phyloP scores from a whole-genome alignment of 2,797 vertebrate species.

The Rhabdophis nuchalis region DNA sequence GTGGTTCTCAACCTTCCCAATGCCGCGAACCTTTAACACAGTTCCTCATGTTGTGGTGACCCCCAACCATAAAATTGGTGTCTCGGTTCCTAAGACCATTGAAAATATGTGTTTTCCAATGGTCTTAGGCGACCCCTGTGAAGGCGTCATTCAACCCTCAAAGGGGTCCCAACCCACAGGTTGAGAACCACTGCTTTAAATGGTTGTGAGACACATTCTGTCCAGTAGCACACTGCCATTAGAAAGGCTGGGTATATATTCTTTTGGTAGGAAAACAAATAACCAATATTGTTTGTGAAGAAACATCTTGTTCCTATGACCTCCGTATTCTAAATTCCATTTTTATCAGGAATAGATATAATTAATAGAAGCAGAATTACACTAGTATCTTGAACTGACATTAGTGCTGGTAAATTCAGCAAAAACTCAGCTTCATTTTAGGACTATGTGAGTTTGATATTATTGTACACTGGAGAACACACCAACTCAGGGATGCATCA shows the following conservation, averaged over 20 bases:
- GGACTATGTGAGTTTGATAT: not conserved
- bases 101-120: too few species aligned
- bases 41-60: too few species aligned
- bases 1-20: too few species aligned
- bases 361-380: not conserved
- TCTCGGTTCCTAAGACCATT: too few species aligned
- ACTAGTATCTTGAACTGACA: not conserved
- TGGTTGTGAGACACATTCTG: not conserved
- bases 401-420: not conserved
- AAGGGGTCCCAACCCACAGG: too few species aligned
- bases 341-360: not conserved
- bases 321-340: not conserved
- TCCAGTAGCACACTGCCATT: not conserved
- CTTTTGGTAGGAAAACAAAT: not conserved
- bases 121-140: too few species aligned
- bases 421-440: not conserved
- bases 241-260: not conserved
- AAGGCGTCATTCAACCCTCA: too few species aligned
- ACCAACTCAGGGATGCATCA: not conserved
- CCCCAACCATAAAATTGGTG: too few species aligned
- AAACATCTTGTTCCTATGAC: not conserved
- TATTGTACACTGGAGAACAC: not conserved
- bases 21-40: too few species aligned
- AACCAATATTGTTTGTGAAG: not conserved
- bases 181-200: too few species aligned